Percentiles rank a stretch among this genome's conserved stretches.
Evolutionary conservation across 2,797 vertebrate species (phyloP).

Genomic region (Botia kubotai): DNA sequence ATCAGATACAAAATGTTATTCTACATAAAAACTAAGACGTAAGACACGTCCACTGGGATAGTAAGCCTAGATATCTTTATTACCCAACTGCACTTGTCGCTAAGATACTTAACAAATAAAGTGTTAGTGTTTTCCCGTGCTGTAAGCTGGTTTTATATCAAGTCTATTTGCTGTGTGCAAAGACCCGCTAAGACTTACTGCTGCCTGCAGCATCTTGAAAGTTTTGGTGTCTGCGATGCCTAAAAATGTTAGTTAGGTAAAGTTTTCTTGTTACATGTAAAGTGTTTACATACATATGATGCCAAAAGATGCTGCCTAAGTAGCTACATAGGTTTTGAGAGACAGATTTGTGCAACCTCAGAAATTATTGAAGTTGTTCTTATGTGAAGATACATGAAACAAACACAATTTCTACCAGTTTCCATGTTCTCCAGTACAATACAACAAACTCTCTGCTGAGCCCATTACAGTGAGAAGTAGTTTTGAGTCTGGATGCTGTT

Average conservation of each 20-base stretch:
- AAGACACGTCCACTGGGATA: too few species aligned
- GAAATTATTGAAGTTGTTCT: too few species aligned
- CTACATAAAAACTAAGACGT: not conserved
- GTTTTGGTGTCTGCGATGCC: not conserved
- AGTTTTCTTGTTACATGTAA: not conserved
- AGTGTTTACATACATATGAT: not conserved
- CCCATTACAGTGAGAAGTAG: slow-evolving; percentile 2
- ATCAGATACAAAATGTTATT: too few species aligned
- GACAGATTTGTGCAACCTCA: too few species aligned
- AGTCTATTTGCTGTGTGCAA: not conserved
- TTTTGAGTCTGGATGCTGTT: slow-evolving; percentile 14
- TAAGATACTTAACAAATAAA: too few species aligned
- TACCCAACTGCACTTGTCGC: too few species aligned
- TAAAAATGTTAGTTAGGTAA: not conserved
- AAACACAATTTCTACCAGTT: not conserved
- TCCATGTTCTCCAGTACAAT: not conserved
- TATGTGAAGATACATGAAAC: too few species aligned
- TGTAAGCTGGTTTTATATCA: not conserved
- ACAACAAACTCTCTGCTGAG: not conserved
- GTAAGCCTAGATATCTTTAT: too few species aligned
- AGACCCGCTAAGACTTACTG: not conserved
- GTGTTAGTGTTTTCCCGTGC: too few species aligned
- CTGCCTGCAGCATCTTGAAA: too few species aligned
- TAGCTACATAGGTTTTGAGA: not conserved
- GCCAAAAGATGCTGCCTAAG: not conserved